Conservation (phyloP, 2,113 vertebrate species). For the Holacanthus passer region DNA sequence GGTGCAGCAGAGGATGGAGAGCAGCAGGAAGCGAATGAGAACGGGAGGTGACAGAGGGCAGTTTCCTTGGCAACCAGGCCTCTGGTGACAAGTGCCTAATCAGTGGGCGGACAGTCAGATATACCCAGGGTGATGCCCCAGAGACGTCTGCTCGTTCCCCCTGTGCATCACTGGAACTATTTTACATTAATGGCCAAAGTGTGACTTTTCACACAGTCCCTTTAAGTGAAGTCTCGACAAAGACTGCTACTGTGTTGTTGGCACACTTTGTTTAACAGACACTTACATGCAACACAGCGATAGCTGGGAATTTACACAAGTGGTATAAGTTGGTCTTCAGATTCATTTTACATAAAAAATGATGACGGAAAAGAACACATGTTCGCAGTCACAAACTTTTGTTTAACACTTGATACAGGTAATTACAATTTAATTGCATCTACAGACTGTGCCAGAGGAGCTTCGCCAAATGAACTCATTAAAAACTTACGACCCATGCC, state of each 20-base stretch:
- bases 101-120: constrained; percentile 71
- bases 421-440: not conserved
- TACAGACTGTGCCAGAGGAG: not conserved
- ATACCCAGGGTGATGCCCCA: constrained; percentile 62
- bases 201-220: constrained; percentile 29
- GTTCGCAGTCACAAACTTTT: not conserved
- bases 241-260: not conserved
- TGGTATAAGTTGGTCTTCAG: not conserved
- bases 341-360: not conserved
- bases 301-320: not conserved
- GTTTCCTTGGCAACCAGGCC: constrained; percentile 78
- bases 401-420: not conserved
- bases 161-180: constrained; percentile 38
- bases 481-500: not conserved
- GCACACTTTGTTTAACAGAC: constrained; percentile 4
- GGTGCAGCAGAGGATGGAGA: constrained; percentile 54
- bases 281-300: not conserved
- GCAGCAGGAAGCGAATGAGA: constrained; percentile 59
- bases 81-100: constrained; percentile 73
- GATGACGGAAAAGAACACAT: not conserved
- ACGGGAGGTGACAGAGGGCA: constrained; percentile 65
- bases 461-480: not conserved
- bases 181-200: constrained; percentile 52
- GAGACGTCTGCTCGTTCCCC: constrained; percentile 52
- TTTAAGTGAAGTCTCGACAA: not conserved